Base-by-base conservation (phyloP, 2,797 vertebrate species). In the Trachops cirrhosus region DNA sequence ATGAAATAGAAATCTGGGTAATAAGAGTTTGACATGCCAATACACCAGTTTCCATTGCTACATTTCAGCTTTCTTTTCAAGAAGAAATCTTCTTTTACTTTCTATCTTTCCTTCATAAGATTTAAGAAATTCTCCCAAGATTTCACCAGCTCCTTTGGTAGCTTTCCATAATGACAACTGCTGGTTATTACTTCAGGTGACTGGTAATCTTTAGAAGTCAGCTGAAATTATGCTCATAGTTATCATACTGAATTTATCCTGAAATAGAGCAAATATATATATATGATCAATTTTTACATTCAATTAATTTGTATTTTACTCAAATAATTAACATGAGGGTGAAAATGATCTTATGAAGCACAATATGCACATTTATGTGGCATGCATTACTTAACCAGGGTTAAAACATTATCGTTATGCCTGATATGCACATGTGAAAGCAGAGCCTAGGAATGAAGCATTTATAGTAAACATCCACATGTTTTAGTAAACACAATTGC, bases 221-320 rank as follows among this genome's bases (percentile, higher is more conserved):
- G 22, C 41, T 57, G 75, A 86, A 94, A 89, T 96, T 86, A 57
- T 88, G 39, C n/a, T 78, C 1, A 0, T 52, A 57, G 59, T 94
- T 87, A 94, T 95, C 70, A 91, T 68, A 57, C 11, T 37, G 29
- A 89, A 91, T 77, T 87, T 92, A 88, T 46, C 32, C 75, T 89
- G 92, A 96, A 37, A 86, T 16, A 84, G 16, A 96, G 75, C 57
- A 96, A 89, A 96, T 93, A 29, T 93, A 97, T 86, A 68, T 89
- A 91, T 89, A 95, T 78, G 85, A 95, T 96, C 64, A 77, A 52
- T n/a, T 96, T 97, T 97, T 85, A 95, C 62, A 93, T 96, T 96
- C 73, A 95, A 92, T 95, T 95, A 94, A 88, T 96, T 96, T 93
- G 67, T 75, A 97, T 94, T 86, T 87, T 94, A 77, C 37, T 93